Evolutionary conservation across 2,113 vertebrate genomes (phyloP), one percentile per base, ranked within the genome.

Genomic region (Psammodynastes pulverulentus): DNA sequence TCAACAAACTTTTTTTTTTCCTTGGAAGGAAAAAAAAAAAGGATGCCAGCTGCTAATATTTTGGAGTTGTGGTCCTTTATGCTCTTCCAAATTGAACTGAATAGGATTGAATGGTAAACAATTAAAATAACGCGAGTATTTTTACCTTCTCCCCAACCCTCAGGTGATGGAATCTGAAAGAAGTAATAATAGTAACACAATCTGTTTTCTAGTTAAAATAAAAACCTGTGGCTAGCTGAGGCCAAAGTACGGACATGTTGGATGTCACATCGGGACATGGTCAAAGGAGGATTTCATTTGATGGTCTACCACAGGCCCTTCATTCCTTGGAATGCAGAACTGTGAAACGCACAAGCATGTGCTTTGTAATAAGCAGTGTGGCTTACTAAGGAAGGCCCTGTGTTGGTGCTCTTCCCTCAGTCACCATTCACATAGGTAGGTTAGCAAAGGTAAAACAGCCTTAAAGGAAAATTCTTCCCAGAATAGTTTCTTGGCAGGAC

Each of bases 371-470:
- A 94, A 87, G 9, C 1, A 19, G 0, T 0, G 4, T 15, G n/a
- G 29, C 89, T 92, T 29, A 62, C 58, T 94, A 0, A 26, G 24
- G 15, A 21, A 46, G 3, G 2, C 91, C 23, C 10, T 29, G 5
- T 84, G 24, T 54, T 67, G 88, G 89, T 92, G 29, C 23, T 86
- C 13, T 13, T 95, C 72, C 46, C 21, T 8, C 4, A 86, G 4
- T 2, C 5, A 62, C 2, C n/a, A 45, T 45, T 62, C 39, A 1
- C 92, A 91, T 17, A 3, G 2, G 3, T 67, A 2, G 91, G 3
- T 34, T 93, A 48, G 90, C 45, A 93, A 92, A 93, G 72, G 43
- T 53, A 88, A 93, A 89, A 84, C 52, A 26, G 48, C 46, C 72
- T 52, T 45, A 92, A 88, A 92, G 10, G 39, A 93, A 67, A 39